phyloP scores from a whole-genome alignment of 2,888 invertebrate species.

The Chalcosyrphus nemorum region DNA sequence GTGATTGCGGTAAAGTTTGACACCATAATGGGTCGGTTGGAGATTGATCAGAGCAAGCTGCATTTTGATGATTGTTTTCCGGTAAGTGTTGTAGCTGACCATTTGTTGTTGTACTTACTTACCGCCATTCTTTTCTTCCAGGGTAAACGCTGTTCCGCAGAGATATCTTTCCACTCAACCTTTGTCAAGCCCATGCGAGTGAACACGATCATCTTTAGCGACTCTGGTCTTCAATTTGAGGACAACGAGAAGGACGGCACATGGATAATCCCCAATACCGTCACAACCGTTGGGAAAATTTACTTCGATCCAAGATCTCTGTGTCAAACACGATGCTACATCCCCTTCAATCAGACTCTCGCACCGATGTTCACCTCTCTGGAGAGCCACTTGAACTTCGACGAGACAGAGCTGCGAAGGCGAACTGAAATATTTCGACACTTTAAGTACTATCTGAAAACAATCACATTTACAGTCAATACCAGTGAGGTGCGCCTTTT shows the following conservation, averaged over 20 bases:
- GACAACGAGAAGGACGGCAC: conserved; percentile 81
- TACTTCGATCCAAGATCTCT: conserved; percentile 88
- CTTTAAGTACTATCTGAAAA: conserved; percentile 79
- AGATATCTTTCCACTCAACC: conserved; percentile 90
- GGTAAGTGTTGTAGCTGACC: too few species aligned
- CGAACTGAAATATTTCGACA: conserved; percentile 80
- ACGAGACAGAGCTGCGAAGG: conserved; percentile 79
- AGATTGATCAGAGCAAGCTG: conserved; percentile 86
- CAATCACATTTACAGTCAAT: conserved; percentile 79
- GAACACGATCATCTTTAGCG: conserved; percentile 83
- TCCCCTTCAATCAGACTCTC: conserved; percentile 75
- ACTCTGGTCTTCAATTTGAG: conserved; percentile 85
- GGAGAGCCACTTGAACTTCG: conserved; percentile 78
- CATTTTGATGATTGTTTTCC: conserved; percentile 91
- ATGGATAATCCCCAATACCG: conserved; percentile 82
- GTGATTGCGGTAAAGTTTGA: conserved; percentile 88
- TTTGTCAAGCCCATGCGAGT: conserved; percentile 92
- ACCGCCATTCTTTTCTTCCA: conserved; percentile 77
- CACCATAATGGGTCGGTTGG: conserved; percentile 89
- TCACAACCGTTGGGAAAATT: conserved; percentile 84
- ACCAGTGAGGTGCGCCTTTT: conserved; percentile 79
- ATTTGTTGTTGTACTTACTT: too few species aligned
- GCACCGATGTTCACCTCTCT: conserved; percentile 37
- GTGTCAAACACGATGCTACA: conserved; percentile 84
- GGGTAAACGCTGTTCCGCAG: conserved; percentile 90